Evolutionary conservation across 2,797 vertebrate species (phyloP).

Genomic region (Falco biarmicus): DNA sequence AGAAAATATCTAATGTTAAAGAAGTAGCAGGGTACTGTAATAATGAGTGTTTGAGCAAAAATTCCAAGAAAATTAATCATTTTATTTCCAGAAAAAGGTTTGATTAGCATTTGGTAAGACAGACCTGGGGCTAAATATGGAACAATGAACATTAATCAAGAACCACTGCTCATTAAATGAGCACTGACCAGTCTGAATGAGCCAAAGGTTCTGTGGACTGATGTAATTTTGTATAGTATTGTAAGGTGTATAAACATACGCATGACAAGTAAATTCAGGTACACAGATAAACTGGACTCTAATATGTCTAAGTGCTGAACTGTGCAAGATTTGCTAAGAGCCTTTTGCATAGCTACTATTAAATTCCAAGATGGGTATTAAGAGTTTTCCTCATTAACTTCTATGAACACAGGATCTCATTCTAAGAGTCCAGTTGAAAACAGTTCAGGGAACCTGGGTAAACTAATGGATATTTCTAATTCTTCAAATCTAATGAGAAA

Average conservation of each 20-base stretch:
- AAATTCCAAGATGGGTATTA: not conserved
- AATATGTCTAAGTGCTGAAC: not conserved
- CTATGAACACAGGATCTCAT: not conserved
- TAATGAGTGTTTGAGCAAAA: not conserved
- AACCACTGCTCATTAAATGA: not conserved
- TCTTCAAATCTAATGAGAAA: not conserved
- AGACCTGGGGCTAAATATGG: not conserved
- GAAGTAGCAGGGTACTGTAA: not conserved
- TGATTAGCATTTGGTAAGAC: not conserved
- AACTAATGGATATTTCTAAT: not conserved
- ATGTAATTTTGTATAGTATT: not conserved
- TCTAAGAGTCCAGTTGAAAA: not conserved
- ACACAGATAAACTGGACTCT: not conserved
- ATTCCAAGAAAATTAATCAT: not conserved
- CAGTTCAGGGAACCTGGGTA: fast-evolving
- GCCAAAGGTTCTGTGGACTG: not conserved
- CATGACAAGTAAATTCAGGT: not conserved
- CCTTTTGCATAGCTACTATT: not conserved
- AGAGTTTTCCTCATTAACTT: not conserved
- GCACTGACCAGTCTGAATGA: not conserved
- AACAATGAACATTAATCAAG: not conserved
- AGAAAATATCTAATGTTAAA: not conserved
- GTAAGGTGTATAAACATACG: not conserved
- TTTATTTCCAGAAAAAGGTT: not conserved
- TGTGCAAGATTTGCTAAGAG: not conserved